A percentile compares a stretch with the other conserved stretches of the same genome.
phyloP scores from a whole-genome alignment of 2,113 vertebrate genomes.

The Todiramphus saurophagus region DNA sequence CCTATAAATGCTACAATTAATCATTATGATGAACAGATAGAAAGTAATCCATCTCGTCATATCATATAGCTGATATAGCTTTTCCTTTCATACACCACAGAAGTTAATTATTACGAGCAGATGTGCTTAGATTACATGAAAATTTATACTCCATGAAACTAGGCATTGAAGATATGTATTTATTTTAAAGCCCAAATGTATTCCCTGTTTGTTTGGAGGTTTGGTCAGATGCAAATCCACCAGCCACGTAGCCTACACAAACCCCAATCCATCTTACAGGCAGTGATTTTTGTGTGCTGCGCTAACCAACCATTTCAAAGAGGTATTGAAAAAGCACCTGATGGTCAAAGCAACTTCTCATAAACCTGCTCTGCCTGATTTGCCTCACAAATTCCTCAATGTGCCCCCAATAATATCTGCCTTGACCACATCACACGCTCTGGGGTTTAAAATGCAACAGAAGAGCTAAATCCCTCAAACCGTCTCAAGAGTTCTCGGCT shows the following conservation, averaged over 20 bases:
- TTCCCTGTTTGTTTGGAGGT: conserved; percentile 4
- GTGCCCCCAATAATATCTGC: background rate
- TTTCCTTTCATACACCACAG: conserved; percentile 62
- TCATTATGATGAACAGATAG: conserved; percentile 72
- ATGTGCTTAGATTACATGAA: conserved; percentile 73
- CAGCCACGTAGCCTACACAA: accelerated
- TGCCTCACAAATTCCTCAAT: background rate
- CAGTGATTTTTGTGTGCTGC: background rate
- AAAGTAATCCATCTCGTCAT: conserved; percentile 55
- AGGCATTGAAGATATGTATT: conserved; percentile 43
- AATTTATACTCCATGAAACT: conserved; percentile 67
- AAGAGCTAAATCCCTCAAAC: background rate
- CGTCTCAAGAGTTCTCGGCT: accelerated
- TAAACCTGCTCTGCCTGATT: accelerated
- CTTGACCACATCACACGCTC: background rate
- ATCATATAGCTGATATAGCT: conserved; percentile 65
- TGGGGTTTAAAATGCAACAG: background rate
- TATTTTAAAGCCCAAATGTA: background rate
- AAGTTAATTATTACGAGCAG: conserved; percentile 77
- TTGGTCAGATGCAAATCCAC: background rate
- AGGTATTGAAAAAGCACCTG: background rate
- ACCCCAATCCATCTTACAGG: background rate
- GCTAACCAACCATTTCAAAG: background rate
- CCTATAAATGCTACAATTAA: conserved; percentile 69
- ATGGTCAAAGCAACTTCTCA: background rate